Base-by-base conservation (phyloP, 2,888 invertebrate genomes). In the Ptilodon capucinus region DNA sequence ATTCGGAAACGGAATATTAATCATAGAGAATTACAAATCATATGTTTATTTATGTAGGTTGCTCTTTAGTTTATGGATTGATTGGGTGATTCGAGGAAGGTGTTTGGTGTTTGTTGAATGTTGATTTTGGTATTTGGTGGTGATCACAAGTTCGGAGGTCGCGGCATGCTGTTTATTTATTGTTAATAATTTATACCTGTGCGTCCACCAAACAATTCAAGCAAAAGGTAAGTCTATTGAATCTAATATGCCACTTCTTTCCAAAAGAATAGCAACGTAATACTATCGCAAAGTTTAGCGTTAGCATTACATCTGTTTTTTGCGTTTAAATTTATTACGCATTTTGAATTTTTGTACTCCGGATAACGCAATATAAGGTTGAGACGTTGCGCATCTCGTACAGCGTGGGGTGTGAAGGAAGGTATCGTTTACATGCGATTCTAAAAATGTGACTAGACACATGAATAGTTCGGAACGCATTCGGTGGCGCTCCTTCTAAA, bases 21-120 rank as follows among this genome's bases (percentile, higher is more conserved):
- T 61, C 76, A 76, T 64, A 74, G 68, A 75, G 58, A 60, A 57
- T 46, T 49, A 54, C 60, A 76, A 81, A 86, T 88, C 85, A 85
- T 88, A 88, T 88, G 87, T 88, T 90, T 90, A 86, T 87, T 85
- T 86, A 86, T 89, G 80, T 89, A 83, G 79, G 79, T 82, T 81
- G 70, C 71, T 86, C 84, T 86, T 55, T 82, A 80, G 79, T 84
- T 81, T 86, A 83, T 89, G 87, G 81, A 80, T 78, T 84, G 82
- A 80, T 86, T 87, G 84, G 84, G 82, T 87, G 84, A 17, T 35
- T 86, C 79, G 79, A 79, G 73, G 76, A 75, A 86, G 79, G 81
- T 84, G 86, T 86, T 75, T 85, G 85, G 82, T 84, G 81, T 38
- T 38, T 38, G 38, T 38, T 38, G 76, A 78, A 75, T 81, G 77